Conservation (phyloP, 2,888 invertebrate species). For the Agonopterix alstromeriana region DNA sequence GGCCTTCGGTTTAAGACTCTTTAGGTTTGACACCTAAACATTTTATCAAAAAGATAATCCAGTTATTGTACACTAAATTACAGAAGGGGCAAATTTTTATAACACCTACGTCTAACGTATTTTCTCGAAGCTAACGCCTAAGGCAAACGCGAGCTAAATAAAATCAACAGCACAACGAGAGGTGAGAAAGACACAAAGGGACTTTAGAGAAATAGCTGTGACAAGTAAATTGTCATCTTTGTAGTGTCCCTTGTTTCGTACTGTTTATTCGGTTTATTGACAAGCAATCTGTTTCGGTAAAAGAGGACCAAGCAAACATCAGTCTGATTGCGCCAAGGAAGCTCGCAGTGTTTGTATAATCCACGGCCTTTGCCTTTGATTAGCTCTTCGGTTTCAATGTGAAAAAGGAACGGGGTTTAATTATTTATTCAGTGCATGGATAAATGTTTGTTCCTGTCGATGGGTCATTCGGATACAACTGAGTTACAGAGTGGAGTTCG, state of each 20-base stretch:
- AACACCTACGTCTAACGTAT: too few relatives aligned
- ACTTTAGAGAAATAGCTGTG: slow-evolving; percentile 28
- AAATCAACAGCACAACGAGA: slow-evolving; percentile 20
- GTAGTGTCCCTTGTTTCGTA: slow-evolving; percentile 38
- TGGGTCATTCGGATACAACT: not conserved
- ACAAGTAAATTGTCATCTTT: slow-evolving; percentile 38
- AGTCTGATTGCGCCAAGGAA: slow-evolving; percentile 60
- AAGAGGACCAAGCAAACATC: slow-evolving; percentile 54
- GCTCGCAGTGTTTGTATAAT: slow-evolving; percentile 49
- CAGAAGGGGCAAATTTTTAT: too few relatives aligned
- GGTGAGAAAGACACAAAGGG: slow-evolving; percentile 29
- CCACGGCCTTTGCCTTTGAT: slow-evolving; percentile 49
- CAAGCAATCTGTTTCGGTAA: slow-evolving; percentile 59
- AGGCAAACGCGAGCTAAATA: slow-evolving; percentile 17
- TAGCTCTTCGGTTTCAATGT: slow-evolving; percentile 27
- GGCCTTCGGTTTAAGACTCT: too few relatives aligned
- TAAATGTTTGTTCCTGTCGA: not conserved
- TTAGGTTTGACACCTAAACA: too few relatives aligned
- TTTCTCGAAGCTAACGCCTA: not conserved
- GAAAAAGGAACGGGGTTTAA: slow-evolving; percentile 18
- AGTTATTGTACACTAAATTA: too few relatives aligned
- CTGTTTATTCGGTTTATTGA: slow-evolving; percentile 60
- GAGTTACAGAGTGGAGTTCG: slow-evolving; percentile 2
- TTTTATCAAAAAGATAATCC: too few relatives aligned
- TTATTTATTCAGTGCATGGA: slow-evolving; percentile 11